A percentile compares a stretch with the other conserved stretches of the same genome.
phyloP scores from a whole-genome alignment of 2,797 vertebrate species.

The Martes flavigula region DNA sequence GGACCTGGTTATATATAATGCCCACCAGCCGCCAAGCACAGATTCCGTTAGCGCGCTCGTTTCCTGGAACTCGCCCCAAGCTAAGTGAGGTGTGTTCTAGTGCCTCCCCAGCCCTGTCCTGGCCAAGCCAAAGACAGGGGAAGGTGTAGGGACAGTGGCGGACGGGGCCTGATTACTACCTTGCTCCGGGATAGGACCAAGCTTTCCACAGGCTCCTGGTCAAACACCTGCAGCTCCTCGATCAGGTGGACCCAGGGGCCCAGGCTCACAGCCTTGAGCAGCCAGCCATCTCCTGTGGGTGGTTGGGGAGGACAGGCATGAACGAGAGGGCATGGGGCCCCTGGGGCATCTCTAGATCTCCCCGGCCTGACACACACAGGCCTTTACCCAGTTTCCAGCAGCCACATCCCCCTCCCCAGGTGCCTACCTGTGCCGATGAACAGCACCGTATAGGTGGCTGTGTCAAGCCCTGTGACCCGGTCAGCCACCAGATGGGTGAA shows the following conservation, averaged over 20 bases:
- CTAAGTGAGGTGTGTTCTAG: fast-evolving
- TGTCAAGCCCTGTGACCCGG: slow-evolving; percentile 88
- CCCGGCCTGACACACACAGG: background rate
- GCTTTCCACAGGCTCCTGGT: slow-evolving; percentile 92
- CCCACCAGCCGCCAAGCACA: fast-evolving
- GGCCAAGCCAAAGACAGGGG: background rate
- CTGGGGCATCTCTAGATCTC: background rate
- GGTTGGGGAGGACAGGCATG: fast-evolving
- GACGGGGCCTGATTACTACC: slow-evolving; percentile 81
- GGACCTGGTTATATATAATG: background rate
- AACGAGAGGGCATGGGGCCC: background rate
- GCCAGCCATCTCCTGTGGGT: slow-evolving; percentile 91
- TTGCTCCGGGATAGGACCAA: slow-evolving; percentile 92
- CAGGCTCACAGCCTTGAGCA: slow-evolving; percentile 93
- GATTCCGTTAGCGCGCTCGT: fast-evolving
- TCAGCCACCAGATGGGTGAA: slow-evolving; percentile 95
- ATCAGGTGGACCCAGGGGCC: slow-evolving; percentile 90
- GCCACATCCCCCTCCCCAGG: fast-evolving
- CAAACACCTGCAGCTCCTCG: slow-evolving; percentile 97
- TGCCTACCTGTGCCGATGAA: slow-evolving; percentile 95
- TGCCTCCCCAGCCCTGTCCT: background rate
- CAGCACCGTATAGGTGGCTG: slow-evolving; percentile 91
- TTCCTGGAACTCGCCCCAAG: background rate
- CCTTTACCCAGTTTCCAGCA: background rate
- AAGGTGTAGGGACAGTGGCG: background rate